phyloP scores from a whole-genome alignment of 1,140 invertebrate species.

The Capitella teleta region DNA sequence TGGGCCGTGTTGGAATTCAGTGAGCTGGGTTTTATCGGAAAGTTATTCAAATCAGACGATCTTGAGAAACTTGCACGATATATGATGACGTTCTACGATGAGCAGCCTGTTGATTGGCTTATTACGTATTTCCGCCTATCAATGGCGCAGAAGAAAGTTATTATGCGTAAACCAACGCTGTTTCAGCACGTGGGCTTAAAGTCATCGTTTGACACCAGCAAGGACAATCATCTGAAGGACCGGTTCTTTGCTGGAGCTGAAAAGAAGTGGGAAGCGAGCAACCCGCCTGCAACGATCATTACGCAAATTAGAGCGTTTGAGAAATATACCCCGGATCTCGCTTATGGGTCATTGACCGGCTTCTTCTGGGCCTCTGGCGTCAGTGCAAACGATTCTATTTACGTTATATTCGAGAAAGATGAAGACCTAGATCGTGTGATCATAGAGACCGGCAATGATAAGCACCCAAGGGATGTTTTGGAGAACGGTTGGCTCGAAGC shows the following conservation, averaged over 20 bases:
- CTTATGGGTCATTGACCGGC: too few relatives aligned
- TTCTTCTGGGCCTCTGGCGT: too few relatives aligned
- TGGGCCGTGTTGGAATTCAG: constrained; percentile 28
- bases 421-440: too few relatives aligned
- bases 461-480: too few relatives aligned
- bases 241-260: constrained; percentile 1
- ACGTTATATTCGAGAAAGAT: too few relatives aligned
- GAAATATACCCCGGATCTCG: too few relatives aligned
- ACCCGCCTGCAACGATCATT: too few relatives aligned
- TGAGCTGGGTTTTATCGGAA: constrained; percentile 36
- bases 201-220: constrained; percentile 21
- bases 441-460: too few relatives aligned
- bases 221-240: constrained; percentile 14
- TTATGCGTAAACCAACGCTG: constrained; percentile 18
- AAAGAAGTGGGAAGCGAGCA: too few relatives aligned
- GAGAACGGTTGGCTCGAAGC: too few relatives aligned
- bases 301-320: too few relatives aligned
- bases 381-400: too few relatives aligned
- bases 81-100: constrained; percentile 28
- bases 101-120: constrained; percentile 34
- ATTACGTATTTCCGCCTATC: constrained; percentile 21
- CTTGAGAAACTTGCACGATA: constrained; percentile 22
- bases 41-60: constrained; percentile 29
- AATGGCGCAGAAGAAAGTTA: constrained; percentile 15
- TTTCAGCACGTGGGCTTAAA: constrained; percentile 38